phyloP scores from a whole-genome alignment of 1,140 invertebrate genomes.

The Neuroterus valhalla region DNA sequence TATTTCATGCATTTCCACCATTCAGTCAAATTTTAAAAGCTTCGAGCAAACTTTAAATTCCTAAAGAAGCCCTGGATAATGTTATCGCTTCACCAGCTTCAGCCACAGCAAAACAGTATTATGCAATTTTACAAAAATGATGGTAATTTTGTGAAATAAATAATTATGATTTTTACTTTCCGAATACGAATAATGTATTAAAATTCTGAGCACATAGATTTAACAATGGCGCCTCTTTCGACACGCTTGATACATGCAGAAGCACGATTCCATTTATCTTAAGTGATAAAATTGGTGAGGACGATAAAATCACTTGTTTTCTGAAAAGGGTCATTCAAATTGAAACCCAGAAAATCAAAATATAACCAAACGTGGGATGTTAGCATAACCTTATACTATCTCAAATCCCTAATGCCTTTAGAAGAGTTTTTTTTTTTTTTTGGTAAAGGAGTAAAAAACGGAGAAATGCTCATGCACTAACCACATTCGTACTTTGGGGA shows the following conservation, averaged over 20 bases:
- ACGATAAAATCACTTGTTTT: background rate
- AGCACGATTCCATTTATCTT: background rate
- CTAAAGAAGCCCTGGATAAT: background rate
- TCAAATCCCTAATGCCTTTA: constrained; percentile 8
- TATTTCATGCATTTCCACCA: constrained; percentile 37
- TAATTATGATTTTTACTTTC: background rate
- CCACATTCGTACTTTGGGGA: too few relatives aligned
- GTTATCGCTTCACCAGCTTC: too few relatives aligned
- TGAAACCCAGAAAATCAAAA: constrained; percentile 40
- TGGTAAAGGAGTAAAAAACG: too few relatives aligned
- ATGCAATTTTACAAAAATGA: constrained; percentile 26
- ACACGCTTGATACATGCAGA: background rate
- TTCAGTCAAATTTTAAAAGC: constrained; percentile 32
- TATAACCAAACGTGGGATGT: constrained; percentile 40
- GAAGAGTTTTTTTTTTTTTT: too few relatives aligned
- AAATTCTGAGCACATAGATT: constrained; percentile 18
- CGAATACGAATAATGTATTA: background rate
- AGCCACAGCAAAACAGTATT: constrained; percentile 33
- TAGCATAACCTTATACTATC: constrained; percentile 4
- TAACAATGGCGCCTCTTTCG: constrained; percentile 2
- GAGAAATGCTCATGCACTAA: too few relatives aligned
- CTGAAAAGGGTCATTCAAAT: constrained; percentile 37
- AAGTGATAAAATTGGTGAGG: too few relatives aligned
- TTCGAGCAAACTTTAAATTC: constrained; percentile 1
- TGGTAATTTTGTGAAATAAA: constrained; percentile 9